Base-by-base conservation (phyloP, 2,888 invertebrate genomes). In the Clanis bilineata region DNA sequence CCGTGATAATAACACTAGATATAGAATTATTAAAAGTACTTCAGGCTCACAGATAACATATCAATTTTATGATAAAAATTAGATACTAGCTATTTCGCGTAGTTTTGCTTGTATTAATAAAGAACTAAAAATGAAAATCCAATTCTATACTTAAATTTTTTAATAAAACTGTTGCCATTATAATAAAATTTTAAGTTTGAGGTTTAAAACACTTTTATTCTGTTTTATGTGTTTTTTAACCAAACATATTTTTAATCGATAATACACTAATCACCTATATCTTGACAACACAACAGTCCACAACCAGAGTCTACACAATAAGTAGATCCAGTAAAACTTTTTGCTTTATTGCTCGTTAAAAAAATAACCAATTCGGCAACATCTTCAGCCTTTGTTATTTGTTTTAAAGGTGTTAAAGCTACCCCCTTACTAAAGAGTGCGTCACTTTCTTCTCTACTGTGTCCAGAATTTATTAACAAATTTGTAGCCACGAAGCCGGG, bases 401-500 rank as follows among this genome's bases (percentile, higher is more conserved):
- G 64, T 9, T 67, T 65, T 4, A 80, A 58, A 10, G 76, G 71
- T 5, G 64, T 28, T 12, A 43, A 10, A 9, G 62, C 45, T 18
- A 38, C 25, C 1, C 55, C 55, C 1, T 15, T 39, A 12, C 63
- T 63, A 62, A 61, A 71, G 32, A 64, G 55, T 3, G 55, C 57
- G n/a, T 74, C 69, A 57, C 38, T 69, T 56, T 66, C 67, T 63
- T 69, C 67, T n/a, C 59, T 57, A 59, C 36, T 59, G 0, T 63
- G 18, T 22, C 72, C 72, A 7, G 67, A 47, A 56, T 70, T 68
- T 21, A 60, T 7, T n/a, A 70, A 56, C 56, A 77, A 67, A 59
- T 80, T 72, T 3, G 81, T 80, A 56, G 69, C 95, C 3, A 94
- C 93, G 0, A 95, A 94, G 41, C 96, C 96, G 22, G 96, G 96